Percentiles rank a stretch among this genome's conserved stretches.
Evolutionary conservation across 2,113 vertebrate genomes (phyloP).

Genomic region (Recurvirostra avosetta): DNA sequence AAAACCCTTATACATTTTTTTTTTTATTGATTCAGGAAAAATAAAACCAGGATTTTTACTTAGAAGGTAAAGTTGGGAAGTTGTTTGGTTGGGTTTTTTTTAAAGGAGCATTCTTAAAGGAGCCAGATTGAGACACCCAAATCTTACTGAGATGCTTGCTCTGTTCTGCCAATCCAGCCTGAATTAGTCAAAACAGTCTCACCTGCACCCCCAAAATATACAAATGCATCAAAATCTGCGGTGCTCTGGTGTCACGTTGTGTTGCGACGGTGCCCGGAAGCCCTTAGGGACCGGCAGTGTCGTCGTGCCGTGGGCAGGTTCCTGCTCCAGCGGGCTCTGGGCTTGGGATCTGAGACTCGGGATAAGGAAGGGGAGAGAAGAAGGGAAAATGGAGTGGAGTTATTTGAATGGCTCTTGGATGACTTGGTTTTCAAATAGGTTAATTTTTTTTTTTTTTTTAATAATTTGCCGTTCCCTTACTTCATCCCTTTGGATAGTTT

Average conservation of each 20-base stretch:
- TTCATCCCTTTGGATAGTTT: not conserved
- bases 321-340: not conserved
- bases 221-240: not conserved
- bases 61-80: not conserved
- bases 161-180: not conserved
- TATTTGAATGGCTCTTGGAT: not conserved
- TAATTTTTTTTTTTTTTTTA: not conserved
- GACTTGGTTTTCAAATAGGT: not conserved
- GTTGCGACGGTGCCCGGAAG: not conserved
- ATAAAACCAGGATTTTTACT: not conserved
- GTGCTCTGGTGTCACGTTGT: not conserved
- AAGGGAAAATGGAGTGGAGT: not conserved
- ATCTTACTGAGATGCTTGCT: fast-evolving
- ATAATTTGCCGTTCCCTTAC: not conserved
- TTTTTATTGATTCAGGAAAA: not conserved
- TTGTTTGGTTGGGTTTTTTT: not conserved
- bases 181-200: not conserved
- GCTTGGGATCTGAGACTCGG: fast-evolving
- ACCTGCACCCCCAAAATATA: not conserved
- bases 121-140: not conserved
- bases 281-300: too few species aligned
- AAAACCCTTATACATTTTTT: not conserved
- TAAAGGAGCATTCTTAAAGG: not conserved
- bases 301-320: fast-evolving
- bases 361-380: not conserved